Conservation (phyloP, 2,888 invertebrate species). For the Creontiades dilutus region DNA sequence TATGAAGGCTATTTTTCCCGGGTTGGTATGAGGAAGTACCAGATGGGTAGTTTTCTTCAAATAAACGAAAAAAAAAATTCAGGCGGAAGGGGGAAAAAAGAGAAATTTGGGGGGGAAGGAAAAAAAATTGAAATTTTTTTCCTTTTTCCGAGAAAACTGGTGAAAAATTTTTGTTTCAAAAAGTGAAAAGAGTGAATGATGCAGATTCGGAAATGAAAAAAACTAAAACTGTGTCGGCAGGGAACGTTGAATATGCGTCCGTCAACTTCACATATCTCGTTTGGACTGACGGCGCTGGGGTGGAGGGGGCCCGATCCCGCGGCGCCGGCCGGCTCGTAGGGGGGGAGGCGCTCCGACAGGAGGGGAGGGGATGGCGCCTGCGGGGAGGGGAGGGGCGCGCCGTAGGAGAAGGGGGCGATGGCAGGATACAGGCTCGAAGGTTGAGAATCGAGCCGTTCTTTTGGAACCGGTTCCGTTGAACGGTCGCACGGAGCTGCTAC, state of each 20-base stretch:
- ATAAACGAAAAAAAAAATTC: neutral
- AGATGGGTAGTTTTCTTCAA: neutral
- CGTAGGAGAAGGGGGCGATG: slow-evolving; percentile 13
- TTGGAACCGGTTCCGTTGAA: too few relatives aligned
- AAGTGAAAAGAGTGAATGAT: slow-evolving; percentile 62
- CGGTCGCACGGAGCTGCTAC: too few relatives aligned
- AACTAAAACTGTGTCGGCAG: slow-evolving; percentile 72
- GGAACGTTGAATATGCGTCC: slow-evolving; percentile 67
- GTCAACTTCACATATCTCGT: slow-evolving; percentile 71
- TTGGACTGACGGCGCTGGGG: slow-evolving; percentile 68
- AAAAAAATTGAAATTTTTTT: slow-evolving; percentile 25
- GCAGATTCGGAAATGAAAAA: slow-evolving; percentile 71
- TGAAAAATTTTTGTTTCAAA: slow-evolving; percentile 49
- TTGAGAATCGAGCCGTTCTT: too few relatives aligned
- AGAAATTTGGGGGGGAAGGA: slow-evolving; percentile 28
- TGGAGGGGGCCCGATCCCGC: slow-evolving; percentile 53
- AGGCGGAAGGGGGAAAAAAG: neutral
- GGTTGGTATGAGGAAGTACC: neutral
- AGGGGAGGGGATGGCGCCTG: slow-evolving; percentile 39
- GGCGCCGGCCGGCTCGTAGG: slow-evolving; percentile 43
- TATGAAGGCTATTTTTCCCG: neutral
- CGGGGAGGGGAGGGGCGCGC: slow-evolving; percentile 11
- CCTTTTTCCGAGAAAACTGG: slow-evolving; percentile 46
- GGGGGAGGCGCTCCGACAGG: neutral
- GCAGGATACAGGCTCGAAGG: neutral